Evolutionary conservation across 64 coral and sea anemone genomes (phyloP), one percentile per base, ranked within the genome.

Genomic region (Trachythela sp.): DNA sequence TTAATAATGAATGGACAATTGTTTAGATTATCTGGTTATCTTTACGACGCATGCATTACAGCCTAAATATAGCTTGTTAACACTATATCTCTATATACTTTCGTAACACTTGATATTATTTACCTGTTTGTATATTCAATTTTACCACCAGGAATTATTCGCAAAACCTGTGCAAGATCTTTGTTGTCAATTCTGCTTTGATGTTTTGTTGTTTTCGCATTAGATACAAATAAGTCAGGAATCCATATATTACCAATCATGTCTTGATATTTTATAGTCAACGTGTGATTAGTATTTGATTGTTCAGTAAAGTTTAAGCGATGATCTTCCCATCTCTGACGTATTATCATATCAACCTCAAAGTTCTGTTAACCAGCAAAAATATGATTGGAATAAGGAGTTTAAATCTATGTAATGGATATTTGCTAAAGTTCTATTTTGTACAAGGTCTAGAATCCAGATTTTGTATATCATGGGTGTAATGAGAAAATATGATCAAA

Each of bases 181-280:
- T 80, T 80, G 75, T 35, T 80, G 27, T 80, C 75, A 80, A 35
- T 22, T 80, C 75, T 80, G 34, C 33, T 34, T 36, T 80, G 75
- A 37, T 80, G 32, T 29, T 37, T 17, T 34, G 75, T 80, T 5
- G 75, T 37, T 80, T 14, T 80, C 30, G 27, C 75, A 39, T 80
- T 80, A 14, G 75, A 80, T 35, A 36, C 31, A 80, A 80, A 36
- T 15, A 35, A 29, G 35, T 80, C 75, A 39, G 75, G 33, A 39
- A 80, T 80, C 75, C 75, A 80, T 80, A 80, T 30, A 0, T 80
- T 80, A 2, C 75, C 33, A 34, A 80, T 36, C 9, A 80, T 80
- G 37, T 80, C 17, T 36, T 80, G 31, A 39, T 80, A 37, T 37
- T 80, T 80, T 35, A 35, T 20, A 0, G 33, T 30, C 8, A 35